Evolutionary conservation across 2,888 invertebrate species (phyloP), one percentile per base, ranked within the genome.

Genomic region (Lithophane semibrunnea): DNA sequence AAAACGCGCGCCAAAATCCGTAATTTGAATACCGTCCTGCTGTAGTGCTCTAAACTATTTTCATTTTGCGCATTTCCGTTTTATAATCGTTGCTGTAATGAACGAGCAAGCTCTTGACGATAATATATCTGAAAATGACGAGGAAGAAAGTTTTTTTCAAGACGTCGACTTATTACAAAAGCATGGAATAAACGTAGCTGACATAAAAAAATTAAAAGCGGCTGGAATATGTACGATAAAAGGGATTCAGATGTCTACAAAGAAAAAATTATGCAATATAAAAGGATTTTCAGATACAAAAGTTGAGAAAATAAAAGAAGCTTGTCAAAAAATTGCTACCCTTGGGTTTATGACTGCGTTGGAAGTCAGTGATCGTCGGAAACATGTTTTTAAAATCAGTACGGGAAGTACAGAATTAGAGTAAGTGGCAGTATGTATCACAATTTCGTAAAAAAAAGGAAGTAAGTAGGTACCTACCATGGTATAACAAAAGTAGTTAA

Each of bases 231-330:
- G 98, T 90, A 98, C 98, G 0, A 97, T 98, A 68, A 98, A 98
- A 96, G 98, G 98, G 1, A 96, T 98, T 75, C 98, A 98, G 92
- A 98, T 98, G 98, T 97, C 97, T 3, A 98, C 98, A 18, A 97
- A 97, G 90, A 98, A 98, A 91, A 98, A 97, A 90, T 92, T 98
- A 73, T 97, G 97, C 88, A 97, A 97, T 86, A 98, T 98, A 73
- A 98, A 98, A 95, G 98, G 98, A 9, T 97, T 98, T 90, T 98
- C 98, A 37, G 98, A 98, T 88, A 97, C 97, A 8, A 98, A 98
- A 95, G 98, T 98, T 68, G 98, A 98, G 77, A 98, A 98, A 97
- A 98, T 98, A 78, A 98, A 98, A 94, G 98, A 98, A 94, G 98
- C 98, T 61, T 97, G 98, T 87, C 96, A 97, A 81, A 98, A 98